Conservation (phyloP, 2,888 invertebrate species). For the Andrena flavipes region DNA sequence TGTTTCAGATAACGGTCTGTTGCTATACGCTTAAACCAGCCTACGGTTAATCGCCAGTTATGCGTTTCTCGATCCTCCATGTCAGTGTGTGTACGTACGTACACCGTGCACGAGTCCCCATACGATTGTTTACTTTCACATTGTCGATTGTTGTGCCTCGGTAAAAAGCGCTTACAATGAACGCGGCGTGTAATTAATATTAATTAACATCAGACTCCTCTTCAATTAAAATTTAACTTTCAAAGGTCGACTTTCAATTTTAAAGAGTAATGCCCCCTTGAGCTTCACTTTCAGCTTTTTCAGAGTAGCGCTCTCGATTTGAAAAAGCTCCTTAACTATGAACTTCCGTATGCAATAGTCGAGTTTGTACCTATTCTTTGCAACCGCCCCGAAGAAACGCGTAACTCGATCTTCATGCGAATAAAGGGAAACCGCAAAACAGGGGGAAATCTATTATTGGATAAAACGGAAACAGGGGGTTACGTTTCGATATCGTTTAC, state of each 20-base stretch:
- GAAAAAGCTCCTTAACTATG: no score
- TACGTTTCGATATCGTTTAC: conserved; percentile 55
- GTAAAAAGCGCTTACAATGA: not conserved
- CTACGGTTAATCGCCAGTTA: conserved; percentile 54
- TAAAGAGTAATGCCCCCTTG: not conserved
- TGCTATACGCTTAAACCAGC: conserved; percentile 62
- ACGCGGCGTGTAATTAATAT: not conserved
- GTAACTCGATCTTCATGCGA: conserved; percentile 55
- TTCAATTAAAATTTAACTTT: not conserved
- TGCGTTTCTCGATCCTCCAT: conserved; percentile 42
- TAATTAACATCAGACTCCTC: not conserved
- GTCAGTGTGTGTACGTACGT: conserved; percentile 4
- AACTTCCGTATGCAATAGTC: not conserved
- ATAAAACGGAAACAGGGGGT: conserved; percentile 60
- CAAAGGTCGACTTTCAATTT: conserved; percentile 5
- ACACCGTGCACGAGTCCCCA: not conserved
- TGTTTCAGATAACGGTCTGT: conserved; percentile 68
- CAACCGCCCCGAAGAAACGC: conserved; percentile 4
- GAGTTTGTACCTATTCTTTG: not conserved
- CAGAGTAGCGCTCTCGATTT: not conserved
- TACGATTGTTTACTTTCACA: conserved; percentile 46
- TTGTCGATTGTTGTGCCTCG: conserved; percentile 2
- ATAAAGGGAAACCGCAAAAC: conserved; percentile 52
- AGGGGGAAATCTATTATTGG: conserved; percentile 58
- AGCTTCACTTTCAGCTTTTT: no score